phyloP scores from a whole-genome alignment of 2,113 vertebrate species.

The Meles meles region DNA sequence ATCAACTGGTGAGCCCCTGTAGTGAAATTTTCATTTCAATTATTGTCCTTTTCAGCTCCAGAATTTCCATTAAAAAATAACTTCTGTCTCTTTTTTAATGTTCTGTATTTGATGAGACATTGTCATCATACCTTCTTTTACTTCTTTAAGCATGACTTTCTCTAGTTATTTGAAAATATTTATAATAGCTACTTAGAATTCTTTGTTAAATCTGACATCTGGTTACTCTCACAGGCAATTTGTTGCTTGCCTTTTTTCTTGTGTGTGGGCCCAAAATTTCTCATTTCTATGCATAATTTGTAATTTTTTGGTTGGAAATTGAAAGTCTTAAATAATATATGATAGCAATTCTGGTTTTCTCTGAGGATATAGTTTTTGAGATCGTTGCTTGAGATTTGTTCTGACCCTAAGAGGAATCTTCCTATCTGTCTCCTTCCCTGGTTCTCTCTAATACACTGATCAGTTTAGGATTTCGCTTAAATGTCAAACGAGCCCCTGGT shows the following conservation, averaged over 20 bases:
- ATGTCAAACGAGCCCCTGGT: not conserved
- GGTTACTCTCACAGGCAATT: not conserved
- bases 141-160: not conserved
- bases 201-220: conserved; percentile 15
- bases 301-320: not conserved
- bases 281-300: not conserved
- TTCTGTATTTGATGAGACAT: not conserved
- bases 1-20: not conserved
- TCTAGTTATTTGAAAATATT: conserved; percentile 31
- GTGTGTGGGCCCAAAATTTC: not conserved
- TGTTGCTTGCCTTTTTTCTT: not conserved
- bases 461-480: not conserved
- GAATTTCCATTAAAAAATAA: not conserved
- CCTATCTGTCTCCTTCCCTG: not conserved
- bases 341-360: not conserved
- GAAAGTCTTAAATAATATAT: not conserved
- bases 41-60: not conserved
- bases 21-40: not conserved
- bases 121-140: not conserved
- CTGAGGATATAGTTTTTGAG: not conserved
- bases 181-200: conserved; percentile 10
- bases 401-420: not conserved
- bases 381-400: not conserved
- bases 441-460: not conserved
- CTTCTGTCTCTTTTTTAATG: not conserved